These are phyloP conservation scores for Pterois miles DNA, from an alignment of 2,797 vertebrate genomes.

Conservation along the genomic window DNA sequence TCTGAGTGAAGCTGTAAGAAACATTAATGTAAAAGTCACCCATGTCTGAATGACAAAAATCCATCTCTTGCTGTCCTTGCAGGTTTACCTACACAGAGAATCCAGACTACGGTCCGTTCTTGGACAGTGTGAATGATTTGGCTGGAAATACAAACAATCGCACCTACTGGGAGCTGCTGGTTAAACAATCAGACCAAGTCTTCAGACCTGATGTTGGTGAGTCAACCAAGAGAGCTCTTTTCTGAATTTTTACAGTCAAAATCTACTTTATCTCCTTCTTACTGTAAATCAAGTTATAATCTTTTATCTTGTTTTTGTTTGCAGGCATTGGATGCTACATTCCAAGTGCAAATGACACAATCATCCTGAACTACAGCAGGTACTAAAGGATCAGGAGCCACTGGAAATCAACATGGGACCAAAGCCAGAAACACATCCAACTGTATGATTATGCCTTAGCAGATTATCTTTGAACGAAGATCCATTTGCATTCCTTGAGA, in stretches of 20 bases:
- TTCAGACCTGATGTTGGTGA: constrained; percentile 54
- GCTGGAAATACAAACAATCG: accelerated
- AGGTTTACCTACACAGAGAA: too few relatives aligned
- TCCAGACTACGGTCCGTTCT: too few relatives aligned
- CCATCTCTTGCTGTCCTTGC: not conserved
- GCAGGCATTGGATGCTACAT: constrained; percentile 70
- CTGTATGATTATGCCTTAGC: not conserved
- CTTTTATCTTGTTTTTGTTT: not conserved
- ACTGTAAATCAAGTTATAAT: not conserved
- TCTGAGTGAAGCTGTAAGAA: not conserved
- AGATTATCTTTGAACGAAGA: not conserved
- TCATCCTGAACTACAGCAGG: constrained; percentile 30
- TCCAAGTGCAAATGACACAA: constrained; percentile 16
- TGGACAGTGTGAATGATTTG: too few relatives aligned
- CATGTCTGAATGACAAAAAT: not conserved
- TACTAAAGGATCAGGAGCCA: not conserved
- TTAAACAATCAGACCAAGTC: not conserved
- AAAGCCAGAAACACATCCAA: not conserved
- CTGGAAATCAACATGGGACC: not conserved
- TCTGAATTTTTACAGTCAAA: not conserved
- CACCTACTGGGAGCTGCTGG: constrained; percentile 60
- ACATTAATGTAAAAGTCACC: not conserved
- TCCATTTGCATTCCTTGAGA: not conserved
- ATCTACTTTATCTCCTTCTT: not conserved
- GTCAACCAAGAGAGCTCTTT: not conserved